Conservation (phyloP, 2,113 vertebrate genomes). For the Talpa occidentalis region DNA sequence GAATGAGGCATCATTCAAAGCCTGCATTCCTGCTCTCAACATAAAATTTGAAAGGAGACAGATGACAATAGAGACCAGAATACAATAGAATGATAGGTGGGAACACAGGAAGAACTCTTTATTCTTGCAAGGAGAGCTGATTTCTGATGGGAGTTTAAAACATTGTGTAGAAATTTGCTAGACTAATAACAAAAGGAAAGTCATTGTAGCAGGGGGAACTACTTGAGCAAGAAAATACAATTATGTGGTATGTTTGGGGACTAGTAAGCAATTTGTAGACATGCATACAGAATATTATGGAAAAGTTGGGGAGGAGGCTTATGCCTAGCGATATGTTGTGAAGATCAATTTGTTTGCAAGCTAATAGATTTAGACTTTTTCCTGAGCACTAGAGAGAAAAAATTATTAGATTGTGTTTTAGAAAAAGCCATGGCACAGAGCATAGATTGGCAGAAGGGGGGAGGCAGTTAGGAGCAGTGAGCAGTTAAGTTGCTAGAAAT, state of each 20-base stretch:
- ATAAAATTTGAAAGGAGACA: neutral
- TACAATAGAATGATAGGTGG: accelerated
- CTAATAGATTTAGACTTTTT: neutral
- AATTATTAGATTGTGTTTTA: conserved; percentile 11
- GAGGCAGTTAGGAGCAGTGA: neutral
- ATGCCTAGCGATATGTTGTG: neutral
- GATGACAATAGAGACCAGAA: neutral
- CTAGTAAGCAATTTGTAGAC: neutral
- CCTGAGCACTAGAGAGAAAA: neutral
- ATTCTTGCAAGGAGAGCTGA: neutral
- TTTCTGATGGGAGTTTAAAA: neutral
- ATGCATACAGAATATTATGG: neutral
- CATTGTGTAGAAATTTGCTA: neutral
- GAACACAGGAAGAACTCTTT: neutral
- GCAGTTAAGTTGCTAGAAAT: neutral
- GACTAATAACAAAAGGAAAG: neutral
- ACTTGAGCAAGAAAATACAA: neutral
- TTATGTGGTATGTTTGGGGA: neutral
- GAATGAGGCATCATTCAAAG: neutral
- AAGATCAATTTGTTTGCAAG: neutral
- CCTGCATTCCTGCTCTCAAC: neutral
- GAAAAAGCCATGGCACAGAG: neutral
- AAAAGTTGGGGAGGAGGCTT: neutral
- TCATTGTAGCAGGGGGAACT: neutral
- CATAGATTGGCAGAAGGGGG: neutral